Conservation (phyloP, 2,888 invertebrate species). For the Cylindroiulus punctatus region DNA sequence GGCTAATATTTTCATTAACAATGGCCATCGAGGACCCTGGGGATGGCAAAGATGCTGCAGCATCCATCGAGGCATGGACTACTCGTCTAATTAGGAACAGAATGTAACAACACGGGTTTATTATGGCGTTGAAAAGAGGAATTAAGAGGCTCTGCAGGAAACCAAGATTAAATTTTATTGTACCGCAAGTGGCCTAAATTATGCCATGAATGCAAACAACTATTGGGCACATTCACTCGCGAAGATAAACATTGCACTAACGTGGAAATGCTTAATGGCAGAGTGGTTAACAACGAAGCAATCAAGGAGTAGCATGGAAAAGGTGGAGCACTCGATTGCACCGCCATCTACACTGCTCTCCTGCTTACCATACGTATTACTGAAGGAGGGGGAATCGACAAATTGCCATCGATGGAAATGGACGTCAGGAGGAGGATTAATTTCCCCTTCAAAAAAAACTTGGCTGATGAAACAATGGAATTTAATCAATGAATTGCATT, state of each 20-base stretch:
- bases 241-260: conserved; percentile 51
- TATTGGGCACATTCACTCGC: conserved; percentile 44
- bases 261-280: conserved; percentile 41
- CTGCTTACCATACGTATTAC: not conserved
- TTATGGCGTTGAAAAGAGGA: conserved; percentile 50
- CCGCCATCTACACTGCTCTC: conserved; percentile 1
- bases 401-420: conserved; percentile 24
- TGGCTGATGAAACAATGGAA: not conserved
- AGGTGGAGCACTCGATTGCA: conserved; percentile 50
- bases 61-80: not conserved
- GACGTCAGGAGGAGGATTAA: not conserved
- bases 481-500: conserved; percentile 26
- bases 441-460: not conserved
- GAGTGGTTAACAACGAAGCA: conserved; percentile 45
- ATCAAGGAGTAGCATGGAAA: conserved; percentile 51
- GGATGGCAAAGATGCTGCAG: conserved; percentile 25
- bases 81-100: conserved; percentile 46
- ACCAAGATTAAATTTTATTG: conserved; percentile 54
- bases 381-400: not conserved
- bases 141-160: conserved; percentile 49
- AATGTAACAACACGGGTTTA: conserved; percentile 51
- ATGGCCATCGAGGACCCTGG: conserved; percentile 32
- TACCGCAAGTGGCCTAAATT: conserved; percentile 55
- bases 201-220: conserved; percentile 53
- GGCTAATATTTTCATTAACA: not conserved